Conservation (phyloP, 2,888 invertebrate genomes). For the Encarsia formosa region DNA sequence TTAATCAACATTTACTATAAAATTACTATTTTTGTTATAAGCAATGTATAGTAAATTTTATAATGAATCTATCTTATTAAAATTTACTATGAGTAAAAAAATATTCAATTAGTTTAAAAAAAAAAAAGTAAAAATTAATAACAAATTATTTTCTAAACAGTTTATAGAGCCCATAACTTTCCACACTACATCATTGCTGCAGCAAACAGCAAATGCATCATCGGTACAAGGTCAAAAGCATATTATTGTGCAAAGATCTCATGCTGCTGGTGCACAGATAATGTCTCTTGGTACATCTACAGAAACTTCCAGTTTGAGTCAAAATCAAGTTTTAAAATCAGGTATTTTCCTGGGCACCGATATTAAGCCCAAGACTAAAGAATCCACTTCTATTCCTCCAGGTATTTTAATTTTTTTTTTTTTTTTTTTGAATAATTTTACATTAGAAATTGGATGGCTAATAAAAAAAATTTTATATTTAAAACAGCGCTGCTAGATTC, state of each 20-base stretch:
- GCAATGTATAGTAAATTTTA: no score
- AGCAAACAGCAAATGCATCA: conserved; percentile 32
- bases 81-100: no score
- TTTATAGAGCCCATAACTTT: no score
- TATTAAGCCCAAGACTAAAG: conserved; percentile 40
- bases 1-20: neutral
- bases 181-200: no score
- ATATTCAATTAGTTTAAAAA: no score
- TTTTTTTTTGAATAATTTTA: neutral
- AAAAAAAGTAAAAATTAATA: no score
- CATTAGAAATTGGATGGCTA: neutral
- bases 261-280: conserved; percentile 45
- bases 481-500: conserved; percentile 34
- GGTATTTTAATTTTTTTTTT: conserved; percentile 30
- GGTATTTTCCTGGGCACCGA: conserved; percentile 48
- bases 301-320: conserved; percentile 39
- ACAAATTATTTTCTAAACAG: no score
- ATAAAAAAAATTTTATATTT: conserved; percentile 1
- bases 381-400: conserved; percentile 45
- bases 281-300: conserved; percentile 42
- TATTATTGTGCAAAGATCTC: conserved; percentile 45
- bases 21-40: neutral
- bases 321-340: conserved; percentile 45
- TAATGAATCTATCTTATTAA: no score
- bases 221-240: conserved; percentile 42